Percentiles rank a stretch among this genome's conserved stretches.
These are phyloP conservation scores for Merops nubicus DNA, from an alignment of 2,113 vertebrate genomes.

Conservation along the genomic window DNA sequence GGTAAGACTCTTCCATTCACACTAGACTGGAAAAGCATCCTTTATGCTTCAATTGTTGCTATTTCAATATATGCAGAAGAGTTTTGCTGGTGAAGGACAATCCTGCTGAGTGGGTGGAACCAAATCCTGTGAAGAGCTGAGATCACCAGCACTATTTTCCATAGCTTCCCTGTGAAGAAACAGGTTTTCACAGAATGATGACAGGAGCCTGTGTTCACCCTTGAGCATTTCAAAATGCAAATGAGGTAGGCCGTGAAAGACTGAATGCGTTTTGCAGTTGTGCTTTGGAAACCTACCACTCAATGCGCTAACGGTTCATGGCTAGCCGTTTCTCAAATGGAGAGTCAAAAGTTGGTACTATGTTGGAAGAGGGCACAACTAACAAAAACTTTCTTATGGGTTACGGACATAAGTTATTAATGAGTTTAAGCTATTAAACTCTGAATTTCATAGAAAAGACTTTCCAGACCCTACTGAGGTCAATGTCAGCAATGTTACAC, in stretches of 20 bases:
- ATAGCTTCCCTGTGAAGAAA: slow-evolving; percentile 1
- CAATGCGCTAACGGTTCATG: background rate
- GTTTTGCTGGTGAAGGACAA: background rate
- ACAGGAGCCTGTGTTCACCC: background rate
- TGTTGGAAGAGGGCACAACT: background rate
- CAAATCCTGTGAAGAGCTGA: background rate
- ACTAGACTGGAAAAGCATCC: background rate
- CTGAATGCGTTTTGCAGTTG: background rate
- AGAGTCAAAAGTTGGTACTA: background rate
- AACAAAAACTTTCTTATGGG: background rate
- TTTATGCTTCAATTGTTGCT: background rate
- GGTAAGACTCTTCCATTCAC: background rate
- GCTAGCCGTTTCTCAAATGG: background rate
- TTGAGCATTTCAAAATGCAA: background rate
- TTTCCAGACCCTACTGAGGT: background rate
- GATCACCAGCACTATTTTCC: background rate
- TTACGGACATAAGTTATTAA: background rate
- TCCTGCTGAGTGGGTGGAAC: background rate
- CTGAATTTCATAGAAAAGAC: background rate
- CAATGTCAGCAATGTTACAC: background rate
- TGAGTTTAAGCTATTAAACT: background rate
- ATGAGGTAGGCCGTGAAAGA: background rate
- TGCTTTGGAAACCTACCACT: background rate
- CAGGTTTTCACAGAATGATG: background rate
- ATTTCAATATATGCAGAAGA: background rate